Evolutionary conservation across 2,113 vertebrate species (phyloP).

Genomic region (Rousettus leschenaultii): DNA sequence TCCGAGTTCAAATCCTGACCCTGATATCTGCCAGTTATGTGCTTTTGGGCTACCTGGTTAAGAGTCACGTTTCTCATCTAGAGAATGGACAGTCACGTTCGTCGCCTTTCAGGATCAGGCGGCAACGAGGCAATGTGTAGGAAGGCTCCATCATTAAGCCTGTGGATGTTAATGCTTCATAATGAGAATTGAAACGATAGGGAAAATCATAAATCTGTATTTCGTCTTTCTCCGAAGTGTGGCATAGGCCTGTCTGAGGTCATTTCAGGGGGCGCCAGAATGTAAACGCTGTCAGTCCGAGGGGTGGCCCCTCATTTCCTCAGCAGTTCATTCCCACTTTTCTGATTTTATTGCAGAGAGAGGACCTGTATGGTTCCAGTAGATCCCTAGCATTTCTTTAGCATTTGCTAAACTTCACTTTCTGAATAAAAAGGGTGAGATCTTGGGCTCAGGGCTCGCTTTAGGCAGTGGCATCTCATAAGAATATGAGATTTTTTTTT

Average conservation of each 20-base stretch:
- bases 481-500: neutral
- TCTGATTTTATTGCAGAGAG: neutral
- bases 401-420: neutral
- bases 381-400: rapidly evolving
- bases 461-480: rapidly evolving
- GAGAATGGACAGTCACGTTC: rapidly evolving
- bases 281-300: rapidly evolving
- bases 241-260: neutral
- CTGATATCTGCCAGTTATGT: rapidly evolving
- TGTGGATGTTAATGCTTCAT: rapidly evolving
- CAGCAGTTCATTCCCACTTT: neutral
- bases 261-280: neutral
- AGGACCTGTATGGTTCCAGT: neutral
- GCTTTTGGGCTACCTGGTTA: rapidly evolving
- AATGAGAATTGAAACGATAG: rapidly evolving
- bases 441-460: neutral
- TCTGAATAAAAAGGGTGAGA: neutral
- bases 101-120: rapidly evolving
- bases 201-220: rapidly evolving
- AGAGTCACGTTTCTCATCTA: rapidly evolving
- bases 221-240: neutral
- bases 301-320: neutral
- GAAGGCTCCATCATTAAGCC: rapidly evolving
- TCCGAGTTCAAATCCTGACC: neutral
- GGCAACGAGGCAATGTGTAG: rapidly evolving